These are phyloP conservation scores for Amaurobius ferox DNA, from an alignment of 2,888 invertebrate genomes.

Conservation along the genomic window DNA sequence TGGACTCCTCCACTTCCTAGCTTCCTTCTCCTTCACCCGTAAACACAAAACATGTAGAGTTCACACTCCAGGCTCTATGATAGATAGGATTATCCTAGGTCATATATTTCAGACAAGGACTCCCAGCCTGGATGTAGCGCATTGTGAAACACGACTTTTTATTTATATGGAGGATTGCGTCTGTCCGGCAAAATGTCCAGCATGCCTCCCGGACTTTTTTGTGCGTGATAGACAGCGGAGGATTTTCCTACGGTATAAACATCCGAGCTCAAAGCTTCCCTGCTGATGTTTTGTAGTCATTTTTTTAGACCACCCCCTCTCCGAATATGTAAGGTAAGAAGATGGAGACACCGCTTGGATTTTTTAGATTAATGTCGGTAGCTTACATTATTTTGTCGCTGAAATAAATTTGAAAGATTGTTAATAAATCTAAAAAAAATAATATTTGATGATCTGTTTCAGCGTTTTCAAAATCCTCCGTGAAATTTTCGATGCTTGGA, in stretches of 20 bases:
- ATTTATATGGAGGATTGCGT: slow-evolving; percentile 67
- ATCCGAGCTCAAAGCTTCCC: slow-evolving; percentile 24
- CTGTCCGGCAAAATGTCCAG: slow-evolving; percentile 38
- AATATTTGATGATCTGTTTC: too few species aligned
- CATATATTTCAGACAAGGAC: slow-evolving; percentile 57
- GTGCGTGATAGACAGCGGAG: slow-evolving; percentile 62
- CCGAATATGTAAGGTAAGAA: neutral
- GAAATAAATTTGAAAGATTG: too few species aligned
- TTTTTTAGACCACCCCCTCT: slow-evolving; percentile 4
- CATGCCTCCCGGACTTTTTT: slow-evolving; percentile 40
- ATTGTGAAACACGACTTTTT: slow-evolving; percentile 72
- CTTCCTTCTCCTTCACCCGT: slow-evolving; percentile 9
- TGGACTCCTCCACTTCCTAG: neutral
- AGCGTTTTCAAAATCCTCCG: too few species aligned
- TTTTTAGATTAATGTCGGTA: slow-evolving; percentile 11
- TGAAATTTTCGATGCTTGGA: too few species aligned
- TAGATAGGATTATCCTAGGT: slow-evolving; percentile 67
- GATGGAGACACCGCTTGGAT: neutral
- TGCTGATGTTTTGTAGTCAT: slow-evolving; percentile 39
- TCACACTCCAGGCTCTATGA: slow-evolving; percentile 58
- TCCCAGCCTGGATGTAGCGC: slow-evolving; percentile 61
- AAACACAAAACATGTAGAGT: slow-evolving; percentile 53
- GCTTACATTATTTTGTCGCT: neutral
- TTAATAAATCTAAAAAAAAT: too few species aligned
- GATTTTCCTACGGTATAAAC: slow-evolving; percentile 66